phyloP scores from a whole-genome alignment of 2,888 invertebrate genomes.

The Luperina nickerlii region DNA sequence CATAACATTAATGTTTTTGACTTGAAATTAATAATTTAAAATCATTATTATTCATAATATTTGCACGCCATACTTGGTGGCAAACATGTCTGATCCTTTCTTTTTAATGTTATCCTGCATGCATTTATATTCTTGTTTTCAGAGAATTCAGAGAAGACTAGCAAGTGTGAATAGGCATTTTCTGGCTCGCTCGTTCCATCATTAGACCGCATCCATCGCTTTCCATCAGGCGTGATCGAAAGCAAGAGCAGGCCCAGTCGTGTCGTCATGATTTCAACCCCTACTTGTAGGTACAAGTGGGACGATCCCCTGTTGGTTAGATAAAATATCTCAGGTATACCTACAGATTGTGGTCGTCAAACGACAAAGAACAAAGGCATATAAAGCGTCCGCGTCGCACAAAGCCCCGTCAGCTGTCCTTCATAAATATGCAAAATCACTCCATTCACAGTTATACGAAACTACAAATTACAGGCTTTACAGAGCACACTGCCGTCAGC shows the following conservation, averaged over 20 bases:
- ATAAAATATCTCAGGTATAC: neutral
- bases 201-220: neutral
- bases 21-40: no score
- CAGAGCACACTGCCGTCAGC: neutral
- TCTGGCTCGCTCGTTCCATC: neutral
- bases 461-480: slow-evolving; percentile 1
- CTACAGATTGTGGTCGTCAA: slow-evolving; percentile 2
- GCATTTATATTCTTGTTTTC: no score
- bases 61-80: no score
- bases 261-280: neutral
- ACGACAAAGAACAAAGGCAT: neutral
- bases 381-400: neutral
- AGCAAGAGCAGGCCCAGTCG: neutral
- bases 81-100: no score
- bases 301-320: neutral
- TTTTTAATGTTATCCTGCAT: no score
- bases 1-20: no score
- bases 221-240: neutral
- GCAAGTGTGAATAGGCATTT: neutral
- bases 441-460: slow-evolving; percentile 8
- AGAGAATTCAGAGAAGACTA: neutral
- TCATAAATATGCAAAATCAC: slow-evolving; percentile 23
- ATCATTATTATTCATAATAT: no score
- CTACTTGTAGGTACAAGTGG: neutral
- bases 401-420: slow-evolving; percentile 10